Base-by-base conservation (phyloP, 2,113 vertebrate species). In the Dissostichus mawsoni region DNA sequence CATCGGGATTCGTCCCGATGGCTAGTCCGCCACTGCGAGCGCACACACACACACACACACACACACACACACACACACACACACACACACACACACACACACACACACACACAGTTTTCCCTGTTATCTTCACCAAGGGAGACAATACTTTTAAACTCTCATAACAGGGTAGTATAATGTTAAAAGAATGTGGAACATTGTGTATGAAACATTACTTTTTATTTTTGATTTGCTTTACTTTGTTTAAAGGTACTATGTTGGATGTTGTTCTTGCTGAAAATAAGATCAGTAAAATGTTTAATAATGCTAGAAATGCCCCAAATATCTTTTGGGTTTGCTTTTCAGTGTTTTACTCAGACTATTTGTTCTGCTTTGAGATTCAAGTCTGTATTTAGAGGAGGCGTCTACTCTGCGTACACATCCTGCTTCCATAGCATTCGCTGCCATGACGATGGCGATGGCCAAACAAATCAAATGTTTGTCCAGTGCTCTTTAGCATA, bases 391-490 rank as follows among this genome's bases (percentile, higher is more conserved):
- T 68, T 52, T 9, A n/a, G 41, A 17, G 44, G 53, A 41, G 45
- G 45, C 6, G 11, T 64, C 5, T 23, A 36, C 11, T 70, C 48
- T 75, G n/a, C 47, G 2, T 33, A 65, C 58, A 62, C 62, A 50
- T 45, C 33, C 68, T 65, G 66, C 58, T 58, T 56, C 82, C 69
- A 52, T 74, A 78, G 52, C 36, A 17, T 79, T 75, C 0, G 72
- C 62, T 89, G 78, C 79, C 82, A 86, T 69, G 80, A 85, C 1
- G 68, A 89, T 29, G 76, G 77, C 20, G 20, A 20, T 20, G 20
- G 20, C 20, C 20, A 20, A 20, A 20, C 20, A 20, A 20, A 59
- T 85, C 69, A 80, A 89, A 89, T 90, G 83, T 91, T 90, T 89
- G 86, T 61, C 45, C 16, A 5, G 58, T 52, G 73, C 71, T 81